These are phyloP conservation scores for Cyclophora punctaria DNA, from an alignment of 2,888 invertebrate genomes.

Conservation along the genomic window DNA sequence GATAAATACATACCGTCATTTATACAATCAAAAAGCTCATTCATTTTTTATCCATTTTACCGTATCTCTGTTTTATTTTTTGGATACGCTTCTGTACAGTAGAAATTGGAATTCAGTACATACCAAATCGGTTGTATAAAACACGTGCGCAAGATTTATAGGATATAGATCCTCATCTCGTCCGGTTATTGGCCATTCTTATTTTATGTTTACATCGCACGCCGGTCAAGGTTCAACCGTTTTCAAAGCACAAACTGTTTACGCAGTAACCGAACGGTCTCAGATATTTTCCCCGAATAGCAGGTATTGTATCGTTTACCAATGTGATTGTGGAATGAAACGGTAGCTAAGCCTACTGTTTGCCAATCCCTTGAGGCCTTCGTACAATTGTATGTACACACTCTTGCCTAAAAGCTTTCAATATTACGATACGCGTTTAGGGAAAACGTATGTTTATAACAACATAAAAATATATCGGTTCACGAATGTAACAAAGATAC, in stretches of 20 bases:
- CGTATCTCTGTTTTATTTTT: too few species aligned
- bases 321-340: slow-evolving; percentile 29
- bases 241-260: slow-evolving; percentile 27
- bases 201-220: slow-evolving; percentile 14
- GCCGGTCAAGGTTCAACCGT: slow-evolving; percentile 17
- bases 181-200: neutral
- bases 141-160: slow-evolving; percentile 6
- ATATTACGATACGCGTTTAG: slow-evolving; percentile 21
- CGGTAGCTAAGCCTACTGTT: slow-evolving; percentile 25
- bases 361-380: slow-evolving; percentile 24
- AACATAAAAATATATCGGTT: slow-evolving; percentile 21
- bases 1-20: too few species aligned
- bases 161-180: slow-evolving; percentile 6
- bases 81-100: too few species aligned
- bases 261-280: slow-evolving; percentile 26
- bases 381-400: slow-evolving; percentile 25
- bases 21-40: too few species aligned
- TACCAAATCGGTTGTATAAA: neutral
- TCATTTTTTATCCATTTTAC: too few species aligned
- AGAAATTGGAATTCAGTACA: too few species aligned
- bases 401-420: slow-evolving; percentile 23
- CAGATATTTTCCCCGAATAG: slow-evolving; percentile 21
- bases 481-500: slow-evolving; percentile 17
- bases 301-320: slow-evolving; percentile 29
- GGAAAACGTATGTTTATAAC: slow-evolving; percentile 21